Evolutionary conservation across 2,797 vertebrate species (phyloP).

Genomic region (Pygocentrus nattereri): DNA sequence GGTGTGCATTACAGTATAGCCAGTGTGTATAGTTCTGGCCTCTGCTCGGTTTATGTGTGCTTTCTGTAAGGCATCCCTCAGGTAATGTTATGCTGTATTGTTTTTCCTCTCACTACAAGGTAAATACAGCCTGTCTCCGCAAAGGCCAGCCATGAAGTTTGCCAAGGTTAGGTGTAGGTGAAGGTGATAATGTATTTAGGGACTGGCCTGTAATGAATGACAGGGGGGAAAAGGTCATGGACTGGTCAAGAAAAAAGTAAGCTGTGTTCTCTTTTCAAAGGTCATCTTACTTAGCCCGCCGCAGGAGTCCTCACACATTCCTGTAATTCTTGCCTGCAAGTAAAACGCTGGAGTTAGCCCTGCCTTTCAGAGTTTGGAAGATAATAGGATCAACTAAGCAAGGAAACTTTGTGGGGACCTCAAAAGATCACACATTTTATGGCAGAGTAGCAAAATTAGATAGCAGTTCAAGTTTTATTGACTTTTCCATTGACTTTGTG

Average conservation of each 20-base stretch:
- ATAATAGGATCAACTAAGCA: slow-evolving; percentile 38
- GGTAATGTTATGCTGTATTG: slow-evolving; percentile 60
- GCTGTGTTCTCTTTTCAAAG: slow-evolving; percentile 46
- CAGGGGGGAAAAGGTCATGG: slow-evolving; percentile 40
- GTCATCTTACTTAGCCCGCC: slow-evolving; percentile 35
- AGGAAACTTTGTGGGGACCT: slow-evolving; percentile 53
- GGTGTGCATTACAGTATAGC: slow-evolving; percentile 4
- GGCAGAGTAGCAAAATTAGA: slow-evolving; percentile 58
- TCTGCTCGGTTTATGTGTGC: slow-evolving; percentile 21
- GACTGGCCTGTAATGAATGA: slow-evolving; percentile 49
- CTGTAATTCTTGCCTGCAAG: slow-evolving; percentile 42
- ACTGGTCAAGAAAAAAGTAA: slow-evolving; percentile 46
- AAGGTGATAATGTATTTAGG: slow-evolving; percentile 52
- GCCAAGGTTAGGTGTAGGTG: slow-evolving; percentile 59
- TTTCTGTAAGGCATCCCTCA: slow-evolving; percentile 40
- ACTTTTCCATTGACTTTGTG: slow-evolving; percentile 62
- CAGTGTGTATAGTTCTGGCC: slow-evolving; percentile 11
- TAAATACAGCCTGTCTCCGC: slow-evolving; percentile 68
- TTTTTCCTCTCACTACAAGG: slow-evolving; percentile 54
- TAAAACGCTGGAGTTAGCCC: slow-evolving; percentile 29
- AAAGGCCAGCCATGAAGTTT: slow-evolving; percentile 63
- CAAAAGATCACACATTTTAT: slow-evolving; percentile 51
- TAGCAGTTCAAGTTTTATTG: slow-evolving; percentile 60
- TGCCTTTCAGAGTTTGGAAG: slow-evolving; percentile 10
- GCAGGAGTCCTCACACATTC: slow-evolving; percentile 23